These are phyloP conservation scores for Drosophila mayri DNA, from an alignment of 1,140 invertebrate species.

Conservation along the genomic window DNA sequence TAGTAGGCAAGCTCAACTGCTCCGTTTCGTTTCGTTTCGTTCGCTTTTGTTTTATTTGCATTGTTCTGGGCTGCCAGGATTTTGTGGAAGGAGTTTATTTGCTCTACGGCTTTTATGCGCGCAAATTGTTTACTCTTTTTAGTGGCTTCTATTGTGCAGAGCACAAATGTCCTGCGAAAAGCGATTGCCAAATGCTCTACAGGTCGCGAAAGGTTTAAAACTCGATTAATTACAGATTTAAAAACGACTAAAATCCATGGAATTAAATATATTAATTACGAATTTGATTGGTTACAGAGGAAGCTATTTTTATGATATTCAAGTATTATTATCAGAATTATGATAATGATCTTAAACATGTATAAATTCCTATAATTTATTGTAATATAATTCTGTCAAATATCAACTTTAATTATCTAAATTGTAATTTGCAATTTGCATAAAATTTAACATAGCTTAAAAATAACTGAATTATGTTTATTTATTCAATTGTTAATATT, in stretches of 20 bases:
- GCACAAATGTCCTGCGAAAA: constrained; percentile 11
- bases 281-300: too few species aligned
- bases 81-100: constrained; percentile 63
- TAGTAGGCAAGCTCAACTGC: constrained; percentile 48
- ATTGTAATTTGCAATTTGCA: not conserved
- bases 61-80: constrained; percentile 58
- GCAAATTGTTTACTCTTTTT: constrained; percentile 80
- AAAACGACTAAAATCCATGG: not conserved
- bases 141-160: constrained; percentile 70
- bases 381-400: not conserved
- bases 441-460: not conserved
- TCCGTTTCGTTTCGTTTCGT: constrained; percentile 33
- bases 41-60: constrained; percentile 73
- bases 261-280: not conserved
- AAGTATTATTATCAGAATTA: not conserved
- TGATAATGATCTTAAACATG: not conserved
- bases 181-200: constrained; percentile 37
- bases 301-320: too few species aligned
- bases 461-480: not conserved
- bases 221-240: not conserved
- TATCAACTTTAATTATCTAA: too few species aligned
- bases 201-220: constrained; percentile 5
- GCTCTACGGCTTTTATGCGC: constrained; percentile 65
- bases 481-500: not conserved
- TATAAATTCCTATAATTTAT: not conserved